phyloP scores from a whole-genome alignment of 2,113 vertebrate genomes.

The Falco punctatus region DNA sequence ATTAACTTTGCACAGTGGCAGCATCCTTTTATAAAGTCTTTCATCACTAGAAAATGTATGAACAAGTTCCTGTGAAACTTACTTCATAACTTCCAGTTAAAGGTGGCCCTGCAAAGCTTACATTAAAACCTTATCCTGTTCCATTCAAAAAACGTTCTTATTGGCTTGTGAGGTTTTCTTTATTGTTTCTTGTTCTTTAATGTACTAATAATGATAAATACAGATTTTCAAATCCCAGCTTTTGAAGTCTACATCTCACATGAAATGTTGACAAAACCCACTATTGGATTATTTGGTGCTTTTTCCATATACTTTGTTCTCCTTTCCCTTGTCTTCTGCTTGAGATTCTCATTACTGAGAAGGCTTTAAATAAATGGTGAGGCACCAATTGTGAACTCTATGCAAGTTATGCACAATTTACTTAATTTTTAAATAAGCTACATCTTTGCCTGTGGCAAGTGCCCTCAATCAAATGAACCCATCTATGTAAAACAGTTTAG shows the following conservation, averaged over 20 bases:
- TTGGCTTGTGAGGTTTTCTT: neutral
- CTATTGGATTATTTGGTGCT: neutral
- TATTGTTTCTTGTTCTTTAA: neutral
- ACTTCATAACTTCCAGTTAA: neutral
- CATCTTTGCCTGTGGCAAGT: neutral
- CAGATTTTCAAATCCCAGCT: neutral
- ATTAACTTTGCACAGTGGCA: neutral
- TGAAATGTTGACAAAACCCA: neutral
- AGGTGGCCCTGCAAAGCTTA: neutral
- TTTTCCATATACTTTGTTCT: neutral
- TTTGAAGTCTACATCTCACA: neutral
- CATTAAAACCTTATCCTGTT: neutral
- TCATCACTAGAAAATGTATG: neutral
- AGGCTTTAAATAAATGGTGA: neutral
- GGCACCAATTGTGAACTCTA: neutral
- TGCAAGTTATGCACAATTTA: neutral
- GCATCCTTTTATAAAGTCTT: neutral
- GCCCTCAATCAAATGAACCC: neutral
- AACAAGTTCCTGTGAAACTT: neutral
- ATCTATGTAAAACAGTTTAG: neutral
- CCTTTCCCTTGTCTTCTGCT: neutral
- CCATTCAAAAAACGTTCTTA: neutral
- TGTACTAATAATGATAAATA: neutral
- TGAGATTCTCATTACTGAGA: neutral
- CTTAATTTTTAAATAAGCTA: neutral